These are phyloP conservation scores for Acleris laterana DNA, from an alignment of 2,888 invertebrate species.

Conservation along the genomic window DNA sequence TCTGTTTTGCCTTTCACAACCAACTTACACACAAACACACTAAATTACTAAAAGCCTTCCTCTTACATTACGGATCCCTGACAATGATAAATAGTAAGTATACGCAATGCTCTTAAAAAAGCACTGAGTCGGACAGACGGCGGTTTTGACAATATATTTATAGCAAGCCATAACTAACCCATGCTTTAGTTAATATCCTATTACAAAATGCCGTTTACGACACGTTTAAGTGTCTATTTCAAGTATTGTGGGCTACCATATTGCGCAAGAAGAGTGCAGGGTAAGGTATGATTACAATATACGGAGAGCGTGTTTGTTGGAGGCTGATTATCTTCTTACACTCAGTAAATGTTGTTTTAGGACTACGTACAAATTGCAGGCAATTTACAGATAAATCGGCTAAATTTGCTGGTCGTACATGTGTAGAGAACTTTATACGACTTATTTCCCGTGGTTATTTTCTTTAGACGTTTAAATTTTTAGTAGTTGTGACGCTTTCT, in stretches of 20 bases:
- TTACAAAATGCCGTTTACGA: constrained; percentile 36
- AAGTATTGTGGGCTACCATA: constrained; percentile 24
- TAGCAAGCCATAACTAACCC: constrained; percentile 32
- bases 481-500: too few relatives aligned
- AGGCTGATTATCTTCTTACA: constrained; percentile 19
- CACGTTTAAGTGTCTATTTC: constrained; percentile 25
- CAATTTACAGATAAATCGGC: neutral
- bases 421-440: too few relatives aligned
- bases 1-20: neutral
- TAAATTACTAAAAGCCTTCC: constrained; percentile 16
- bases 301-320: constrained; percentile 12
- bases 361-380: neutral
- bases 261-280: constrained; percentile 32
- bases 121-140: constrained; percentile 16
- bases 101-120: constrained; percentile 30
- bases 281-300: constrained; percentile 23
- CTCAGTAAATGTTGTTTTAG: neutral
- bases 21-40: neutral
- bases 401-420: too few relatives aligned
- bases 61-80: constrained; percentile 15
- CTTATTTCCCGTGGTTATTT: too few relatives aligned
- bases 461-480: too few relatives aligned
- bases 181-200: constrained; percentile 32
- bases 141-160: constrained; percentile 35
- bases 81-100: constrained; percentile 22